Percentiles rank a stretch among this genome's conserved stretches.
Conservation (phyloP, 2,888 invertebrate species). For the Glyphotaelius pellucidus region DNA sequence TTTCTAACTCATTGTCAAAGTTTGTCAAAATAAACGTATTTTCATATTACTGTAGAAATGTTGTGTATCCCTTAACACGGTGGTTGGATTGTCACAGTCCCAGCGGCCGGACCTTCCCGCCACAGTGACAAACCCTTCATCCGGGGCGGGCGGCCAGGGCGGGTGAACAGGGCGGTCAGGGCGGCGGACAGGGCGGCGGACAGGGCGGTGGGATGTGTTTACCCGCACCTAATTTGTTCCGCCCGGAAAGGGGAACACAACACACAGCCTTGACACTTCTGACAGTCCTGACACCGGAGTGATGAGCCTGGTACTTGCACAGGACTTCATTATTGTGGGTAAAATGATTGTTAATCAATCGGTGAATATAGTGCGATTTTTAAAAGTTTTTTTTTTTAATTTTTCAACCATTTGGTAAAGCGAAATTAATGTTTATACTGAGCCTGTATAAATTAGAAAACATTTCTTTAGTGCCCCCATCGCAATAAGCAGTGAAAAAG, state of each 20-base stretch:
- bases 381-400: too few relatives aligned
- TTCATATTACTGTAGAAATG: background rate
- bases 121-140: constrained; percentile 29
- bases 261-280: constrained; percentile 6
- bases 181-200: background rate
- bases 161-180: background rate
- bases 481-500: too few relatives aligned
- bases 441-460: too few relatives aligned
- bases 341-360: background rate
- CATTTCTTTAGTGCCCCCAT: too few relatives aligned
- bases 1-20: too few relatives aligned
- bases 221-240: background rate
- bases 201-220: background rate
- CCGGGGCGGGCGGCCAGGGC: constrained; percentile 19
- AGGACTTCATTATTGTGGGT: background rate
- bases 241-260: background rate
- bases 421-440: too few relatives aligned
- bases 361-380: background rate
- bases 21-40: too few relatives aligned
- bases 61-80: background rate
- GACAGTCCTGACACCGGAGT: constrained; percentile 1
- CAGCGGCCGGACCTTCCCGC: constrained; percentile 12
- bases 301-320: background rate
- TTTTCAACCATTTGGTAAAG: too few relatives aligned
- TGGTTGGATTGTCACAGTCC: constrained; percentile 29